Evolutionary conservation across 2,888 invertebrate species (phyloP), one percentile per base, ranked within the genome.

Genomic region (Morpho achilles): DNA sequence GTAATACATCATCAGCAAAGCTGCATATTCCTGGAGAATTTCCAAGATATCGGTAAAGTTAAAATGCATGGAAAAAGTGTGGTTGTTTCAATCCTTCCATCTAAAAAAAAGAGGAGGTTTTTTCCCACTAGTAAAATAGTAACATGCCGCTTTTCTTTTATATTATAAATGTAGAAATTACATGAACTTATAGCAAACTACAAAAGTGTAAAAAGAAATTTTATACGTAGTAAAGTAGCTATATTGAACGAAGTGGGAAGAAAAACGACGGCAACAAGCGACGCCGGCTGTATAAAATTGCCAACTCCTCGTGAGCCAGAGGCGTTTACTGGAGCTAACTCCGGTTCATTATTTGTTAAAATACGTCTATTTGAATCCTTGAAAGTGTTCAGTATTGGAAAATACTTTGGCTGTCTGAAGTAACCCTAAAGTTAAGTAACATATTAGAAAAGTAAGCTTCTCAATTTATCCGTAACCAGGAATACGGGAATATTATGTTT

Each of bases 251-350:
- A 52, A 48, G 58, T 49, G 45, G 42, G 53, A 54, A 61, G 55
- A 55, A 58, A 58, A 58, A 58, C 53, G 53, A 47, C 51, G 54
- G 55, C 55, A 55, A 55, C 55, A 55, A 55, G 76, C 77, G 73
- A 77, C 76, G 70, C 85, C 87, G 81, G 84, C 76, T 88, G 85
- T 75, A 77, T 80, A 73, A 78, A 86, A 87, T 86, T 80, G 83
- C 84, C 82, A 78, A 80, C 86, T 67, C 79, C 79, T 75, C 67
- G 77, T 52, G 46, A 72, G 78, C 79, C 77, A 71, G 69, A 72
- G 76, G 77, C 82, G 79, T 75, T 80, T 76, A 74, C 79, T 76
- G 73, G 72, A 79, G 77, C 77, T 78, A 77, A 78, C 70, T 56
- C 9, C 76, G 79, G 77, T 84, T 84, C 84, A 84, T 85, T 84